Conservation (phyloP, 2,888 invertebrate species). For the Blastobasis lacticolella region DNA sequence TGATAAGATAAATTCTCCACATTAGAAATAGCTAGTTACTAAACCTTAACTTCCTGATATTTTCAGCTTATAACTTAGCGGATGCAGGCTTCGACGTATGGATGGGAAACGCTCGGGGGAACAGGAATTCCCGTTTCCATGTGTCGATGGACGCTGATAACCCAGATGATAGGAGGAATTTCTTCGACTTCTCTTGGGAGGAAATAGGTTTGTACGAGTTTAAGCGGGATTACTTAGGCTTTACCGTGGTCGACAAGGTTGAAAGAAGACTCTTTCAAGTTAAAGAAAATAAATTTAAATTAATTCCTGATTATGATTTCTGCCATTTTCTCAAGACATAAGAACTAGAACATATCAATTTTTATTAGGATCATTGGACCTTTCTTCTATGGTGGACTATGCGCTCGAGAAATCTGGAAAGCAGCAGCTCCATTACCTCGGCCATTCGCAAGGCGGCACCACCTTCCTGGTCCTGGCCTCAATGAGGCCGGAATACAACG, state of each 20-base stretch:
- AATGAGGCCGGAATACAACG: slow-evolving; percentile 17
- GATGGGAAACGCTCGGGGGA: slow-evolving; percentile 84
- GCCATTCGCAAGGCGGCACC: slow-evolving; percentile 22
- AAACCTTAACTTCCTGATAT: background rate
- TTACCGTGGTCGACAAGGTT: no score
- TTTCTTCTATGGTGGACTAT: slow-evolving; percentile 11
- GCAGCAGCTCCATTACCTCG: slow-evolving; percentile 19
- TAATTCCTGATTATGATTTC: no score
- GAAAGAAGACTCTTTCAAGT: no score
- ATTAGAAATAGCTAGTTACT: background rate
- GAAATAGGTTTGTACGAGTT: slow-evolving; percentile 17
- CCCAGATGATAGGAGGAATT: slow-evolving; percentile 5
- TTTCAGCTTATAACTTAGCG: slow-evolving; percentile 44
- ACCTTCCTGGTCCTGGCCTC: slow-evolving; percentile 14
- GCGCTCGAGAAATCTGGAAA: slow-evolving; percentile 14
- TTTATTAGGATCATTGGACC: background rate
- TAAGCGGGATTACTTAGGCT: no score
- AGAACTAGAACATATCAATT: background rate
- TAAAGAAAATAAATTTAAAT: no score
- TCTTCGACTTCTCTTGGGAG: slow-evolving; percentile 25
- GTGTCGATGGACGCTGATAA: slow-evolving; percentile 10
- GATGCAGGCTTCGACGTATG: slow-evolving; percentile 79
- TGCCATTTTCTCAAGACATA: background rate
- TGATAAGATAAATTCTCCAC: no score
- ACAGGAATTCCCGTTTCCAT: slow-evolving; percentile 56